Base-by-base conservation (phyloP, 1,140 invertebrate species). In the Notospermus geniculatus region DNA sequence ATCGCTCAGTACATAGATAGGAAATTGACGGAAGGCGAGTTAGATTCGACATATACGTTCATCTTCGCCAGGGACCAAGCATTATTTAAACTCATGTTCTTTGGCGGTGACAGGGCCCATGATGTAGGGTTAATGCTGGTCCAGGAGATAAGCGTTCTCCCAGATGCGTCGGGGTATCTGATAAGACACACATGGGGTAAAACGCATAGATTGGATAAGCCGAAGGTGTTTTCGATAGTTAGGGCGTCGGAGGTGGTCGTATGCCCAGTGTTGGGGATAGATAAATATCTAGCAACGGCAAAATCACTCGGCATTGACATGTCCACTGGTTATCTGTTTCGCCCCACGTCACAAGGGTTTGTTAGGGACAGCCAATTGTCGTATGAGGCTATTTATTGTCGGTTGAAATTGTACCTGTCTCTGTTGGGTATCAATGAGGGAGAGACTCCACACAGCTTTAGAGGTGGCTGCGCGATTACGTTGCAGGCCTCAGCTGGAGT, bases 381-480 rank as follows among this genome's bases (percentile, higher is more conserved):
- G 9, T 50, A 50, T n/a, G 25, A 27, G 9, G 46, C 46, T 23
- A 27, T 50, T n/a, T 50, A 50, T 27, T 5, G n/a, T 4, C n/a
- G 46, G n/a, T n/a, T 50, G 4, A 50, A 27, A 50, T 50, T 50
- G 4, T 50, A 50, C 25, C n/a, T 50, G n/a, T 4, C 4, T 9
- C 4, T n/a, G 4, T n/a, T 50, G n/a, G 46, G 46, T 19, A 50
- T 50, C 4, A 27, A 50, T n/a, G 5, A 50, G n/a, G 46, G 46
- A 9, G 46, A 50, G 46, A 50, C 46, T 7, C 46, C 46, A 27
- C 46, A 50, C 25, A 50, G 46, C n/a, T n/a, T 50, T n/a, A 50
- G 46, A n/a, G n/a, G 19, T 9, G 46, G 19, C 4, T 50, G 46
- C n/a, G 46, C 46, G 32, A 36, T 36, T 7, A 7, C 32, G 5